Evolutionary conservation across 2,113 vertebrate genomes (phyloP).

Genomic region (Oryzias woworae): DNA sequence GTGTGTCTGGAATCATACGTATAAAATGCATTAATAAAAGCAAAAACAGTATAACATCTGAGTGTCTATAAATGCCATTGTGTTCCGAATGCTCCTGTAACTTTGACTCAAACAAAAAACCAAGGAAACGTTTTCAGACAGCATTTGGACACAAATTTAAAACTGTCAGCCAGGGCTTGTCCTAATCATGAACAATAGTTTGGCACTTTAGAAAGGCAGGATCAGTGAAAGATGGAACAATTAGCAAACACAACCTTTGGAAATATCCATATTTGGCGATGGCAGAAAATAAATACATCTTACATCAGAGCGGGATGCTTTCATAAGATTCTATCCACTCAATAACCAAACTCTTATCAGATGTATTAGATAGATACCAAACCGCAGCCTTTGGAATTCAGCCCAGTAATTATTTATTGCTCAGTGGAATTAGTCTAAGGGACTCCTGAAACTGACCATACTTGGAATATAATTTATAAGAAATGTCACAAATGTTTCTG

Average conservation of each 20-base stretch:
- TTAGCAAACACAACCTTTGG: constrained; percentile 1
- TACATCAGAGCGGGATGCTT: constrained; percentile 1
- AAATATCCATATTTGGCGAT: constrained; percentile 9
- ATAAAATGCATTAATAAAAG: too few species aligned
- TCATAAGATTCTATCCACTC: constrained; percentile 4
- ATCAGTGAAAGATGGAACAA: neutral
- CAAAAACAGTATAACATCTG: too few species aligned
- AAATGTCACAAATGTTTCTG: constrained; percentile 29
- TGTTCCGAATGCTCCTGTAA: too few species aligned
- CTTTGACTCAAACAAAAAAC: too few species aligned
- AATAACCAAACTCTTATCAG: constrained; percentile 3
- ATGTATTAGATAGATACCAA: constrained; percentile 1
- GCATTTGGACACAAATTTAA: neutral
- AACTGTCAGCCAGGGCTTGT: neutral
- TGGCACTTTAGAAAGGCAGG: neutral
- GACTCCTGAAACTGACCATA: constrained; percentile 53
- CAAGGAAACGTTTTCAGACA: too few species aligned
- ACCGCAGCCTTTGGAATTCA: constrained; percentile 15
- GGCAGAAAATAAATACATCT: neutral
- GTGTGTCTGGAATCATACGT: too few species aligned
- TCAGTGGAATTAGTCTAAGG: constrained; percentile 38
- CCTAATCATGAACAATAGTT: neutral
- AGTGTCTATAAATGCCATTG: too few species aligned
- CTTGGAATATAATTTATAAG: constrained; percentile 42
- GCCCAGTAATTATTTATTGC: constrained; percentile 47